Percentiles rank a stretch among this genome's conserved stretches.
Evolutionary conservation across 2,797 vertebrate species (phyloP).

Genomic region (Notoglanidium macrostoma): DNA sequence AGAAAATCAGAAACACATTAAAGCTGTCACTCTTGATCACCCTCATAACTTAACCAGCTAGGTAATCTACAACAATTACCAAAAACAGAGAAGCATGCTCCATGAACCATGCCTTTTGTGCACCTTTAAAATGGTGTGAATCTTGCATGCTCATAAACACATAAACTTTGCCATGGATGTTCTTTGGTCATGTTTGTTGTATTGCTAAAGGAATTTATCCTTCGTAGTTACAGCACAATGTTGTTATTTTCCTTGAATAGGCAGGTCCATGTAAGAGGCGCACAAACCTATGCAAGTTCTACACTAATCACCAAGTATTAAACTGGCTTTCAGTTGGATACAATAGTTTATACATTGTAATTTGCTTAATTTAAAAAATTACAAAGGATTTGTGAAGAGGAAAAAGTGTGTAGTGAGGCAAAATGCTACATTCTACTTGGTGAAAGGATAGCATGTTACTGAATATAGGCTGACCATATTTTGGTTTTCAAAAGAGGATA

Average conservation of each 20-base stretch:
- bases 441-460: not conserved
- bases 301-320: not conserved
- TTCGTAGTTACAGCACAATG: not conserved
- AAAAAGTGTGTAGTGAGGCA: not conserved
- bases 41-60: not conserved
- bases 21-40: not conserved
- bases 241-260: not conserved
- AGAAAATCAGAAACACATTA: not conserved
- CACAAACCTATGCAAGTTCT: not conserved
- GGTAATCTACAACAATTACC: too few relatives aligned
- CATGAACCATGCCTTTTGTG: not conserved
- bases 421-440: not conserved
- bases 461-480: too few relatives aligned
- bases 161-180: not conserved
- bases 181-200: not conserved
- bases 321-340: not conserved
- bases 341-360: not conserved
- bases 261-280: not conserved
- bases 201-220: not conserved
- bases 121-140: not conserved
- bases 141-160: not conserved
- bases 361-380: not conserved
- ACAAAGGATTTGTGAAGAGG: not conserved
- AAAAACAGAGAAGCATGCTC: not conserved
- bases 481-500: too few relatives aligned